These are phyloP conservation scores for Periophthalmodon schlosseri DNA, from an alignment of 2,113 vertebrate species.

Conservation along the genomic window DNA sequence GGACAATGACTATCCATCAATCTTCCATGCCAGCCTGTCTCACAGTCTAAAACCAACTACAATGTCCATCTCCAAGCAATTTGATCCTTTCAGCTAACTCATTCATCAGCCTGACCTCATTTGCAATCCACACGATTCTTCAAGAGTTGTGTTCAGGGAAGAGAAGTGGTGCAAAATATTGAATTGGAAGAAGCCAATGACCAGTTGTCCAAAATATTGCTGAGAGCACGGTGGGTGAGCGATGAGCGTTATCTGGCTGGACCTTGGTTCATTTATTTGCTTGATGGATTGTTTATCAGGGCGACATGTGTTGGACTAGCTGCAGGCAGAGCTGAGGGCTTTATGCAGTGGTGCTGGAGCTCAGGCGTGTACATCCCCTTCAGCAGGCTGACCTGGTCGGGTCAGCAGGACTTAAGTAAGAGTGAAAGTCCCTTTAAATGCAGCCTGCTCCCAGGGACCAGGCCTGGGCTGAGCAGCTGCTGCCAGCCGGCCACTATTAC, in stretches of 20 bases:
- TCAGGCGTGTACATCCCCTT: constrained; percentile 63
- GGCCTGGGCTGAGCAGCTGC: constrained; percentile 75
- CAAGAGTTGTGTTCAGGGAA: constrained; percentile 42
- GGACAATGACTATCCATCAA: constrained; percentile 78
- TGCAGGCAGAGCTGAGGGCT: constrained; percentile 67
- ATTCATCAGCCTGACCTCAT: constrained; percentile 75
- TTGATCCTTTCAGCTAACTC: constrained; percentile 68
- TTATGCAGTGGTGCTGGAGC: constrained; percentile 55
- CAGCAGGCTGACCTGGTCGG: constrained; percentile 75
- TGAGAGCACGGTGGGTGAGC: constrained; percentile 53
- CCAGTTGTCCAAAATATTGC: constrained; percentile 52
- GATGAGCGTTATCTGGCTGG: constrained; percentile 58
- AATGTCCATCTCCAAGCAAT: constrained; percentile 77
- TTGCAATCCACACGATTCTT: constrained; percentile 60
- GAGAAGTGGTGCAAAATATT: constrained; percentile 53
- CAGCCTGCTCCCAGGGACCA: constrained; percentile 67
- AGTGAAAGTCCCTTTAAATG: constrained; percentile 82
- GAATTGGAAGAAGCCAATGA: constrained; percentile 54
- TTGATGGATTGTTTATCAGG: constrained; percentile 77
- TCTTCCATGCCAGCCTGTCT: constrained; percentile 73
- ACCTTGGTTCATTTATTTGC: constrained; percentile 64
- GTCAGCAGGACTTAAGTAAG: constrained; percentile 81
- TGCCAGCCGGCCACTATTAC: constrained; percentile 83
- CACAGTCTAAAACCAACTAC: constrained; percentile 62
- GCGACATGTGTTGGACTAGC: constrained; percentile 61